Percentiles rank a stretch among this genome's conserved stretches.
phyloP scores from a whole-genome alignment of 2,797 vertebrate species.

The Natrix natrix region DNA sequence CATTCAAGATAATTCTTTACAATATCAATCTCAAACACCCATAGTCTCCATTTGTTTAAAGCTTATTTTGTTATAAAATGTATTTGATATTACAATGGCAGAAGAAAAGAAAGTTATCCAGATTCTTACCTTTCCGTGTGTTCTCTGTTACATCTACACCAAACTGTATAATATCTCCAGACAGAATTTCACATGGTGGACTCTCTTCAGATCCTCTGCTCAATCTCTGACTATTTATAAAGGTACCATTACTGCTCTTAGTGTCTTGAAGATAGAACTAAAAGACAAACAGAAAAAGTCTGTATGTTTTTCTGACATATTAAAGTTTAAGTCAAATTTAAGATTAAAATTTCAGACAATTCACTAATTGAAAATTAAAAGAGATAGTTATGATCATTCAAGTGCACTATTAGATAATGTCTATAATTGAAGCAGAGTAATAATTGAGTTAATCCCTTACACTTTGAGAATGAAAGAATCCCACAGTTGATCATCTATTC shows the following conservation, averaged over 20 bases:
- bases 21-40: neutral
- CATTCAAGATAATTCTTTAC: neutral
- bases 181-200: conserved; percentile 96
- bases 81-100: conserved; percentile 7
- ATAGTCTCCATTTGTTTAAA: neutral
- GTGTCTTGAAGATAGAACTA: conserved; percentile 99
- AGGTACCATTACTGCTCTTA: conserved; percentile 99
- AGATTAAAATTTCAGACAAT: neutral
- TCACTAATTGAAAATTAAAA: neutral
- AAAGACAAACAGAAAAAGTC: conserved; percentile 46
- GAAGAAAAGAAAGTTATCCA: conserved; percentile 52
- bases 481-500: neutral
- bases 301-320: conserved; percentile 2
- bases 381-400: neutral
- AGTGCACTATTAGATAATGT: neutral
- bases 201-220: conserved; percentile 98
- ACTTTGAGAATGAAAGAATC: neutral
- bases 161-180: conserved; percentile 97
- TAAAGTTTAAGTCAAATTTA: neutral
- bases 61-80: accelerated
- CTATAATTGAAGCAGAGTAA: too few species aligned
- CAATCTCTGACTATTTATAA: conserved; percentile 98
- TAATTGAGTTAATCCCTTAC: neutral
- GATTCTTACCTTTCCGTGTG: conserved; percentile 93
- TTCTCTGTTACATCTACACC: conserved; percentile 99